Evolutionary conservation across 2,113 vertebrate species (phyloP).

Genomic region (Indicator indicator): DNA sequence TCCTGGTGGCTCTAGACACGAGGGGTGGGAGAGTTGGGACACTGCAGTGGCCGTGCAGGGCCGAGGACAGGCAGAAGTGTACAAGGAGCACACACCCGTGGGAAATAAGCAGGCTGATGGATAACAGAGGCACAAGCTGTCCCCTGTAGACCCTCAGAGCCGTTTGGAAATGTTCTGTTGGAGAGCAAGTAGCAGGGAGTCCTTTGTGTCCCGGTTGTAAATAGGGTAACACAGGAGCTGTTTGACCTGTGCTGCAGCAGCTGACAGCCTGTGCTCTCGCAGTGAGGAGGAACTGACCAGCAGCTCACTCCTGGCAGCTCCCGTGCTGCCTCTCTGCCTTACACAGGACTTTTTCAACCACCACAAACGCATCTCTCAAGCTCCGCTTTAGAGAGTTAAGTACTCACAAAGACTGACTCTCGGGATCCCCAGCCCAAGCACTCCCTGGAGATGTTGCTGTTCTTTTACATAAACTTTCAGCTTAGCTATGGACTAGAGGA

Average conservation of each 20-base stretch:
- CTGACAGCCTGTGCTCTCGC: not conserved
- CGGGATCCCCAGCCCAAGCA: not conserved
- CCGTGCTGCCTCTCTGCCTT: not conserved
- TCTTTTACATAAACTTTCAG: not conserved
- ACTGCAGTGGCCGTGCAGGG: not conserved
- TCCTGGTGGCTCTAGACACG: accelerated
- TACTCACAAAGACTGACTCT: accelerated
- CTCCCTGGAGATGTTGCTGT: not conserved
- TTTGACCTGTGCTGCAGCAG: accelerated
- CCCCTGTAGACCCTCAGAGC: accelerated
- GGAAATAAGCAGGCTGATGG: too few relatives aligned
- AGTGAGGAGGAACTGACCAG: not conserved
- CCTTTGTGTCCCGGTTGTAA: not conserved
- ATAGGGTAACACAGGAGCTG: accelerated
- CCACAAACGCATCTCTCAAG: not conserved
- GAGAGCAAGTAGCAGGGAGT: not conserved
- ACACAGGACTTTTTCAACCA: accelerated
- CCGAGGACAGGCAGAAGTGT: too few relatives aligned
- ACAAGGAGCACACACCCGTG: too few relatives aligned
- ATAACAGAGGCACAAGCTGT: too few relatives aligned
- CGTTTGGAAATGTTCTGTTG: accelerated
- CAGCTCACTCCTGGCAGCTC: not conserved
- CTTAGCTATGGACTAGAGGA: not conserved
- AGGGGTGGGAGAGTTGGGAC: not conserved
- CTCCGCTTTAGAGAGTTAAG: not conserved